A percentile compares a stretch with the other conserved stretches of the same genome.
Evolutionary conservation across 1,140 invertebrate genomes (phyloP).

Genomic region (Caerostris darwini): DNA sequence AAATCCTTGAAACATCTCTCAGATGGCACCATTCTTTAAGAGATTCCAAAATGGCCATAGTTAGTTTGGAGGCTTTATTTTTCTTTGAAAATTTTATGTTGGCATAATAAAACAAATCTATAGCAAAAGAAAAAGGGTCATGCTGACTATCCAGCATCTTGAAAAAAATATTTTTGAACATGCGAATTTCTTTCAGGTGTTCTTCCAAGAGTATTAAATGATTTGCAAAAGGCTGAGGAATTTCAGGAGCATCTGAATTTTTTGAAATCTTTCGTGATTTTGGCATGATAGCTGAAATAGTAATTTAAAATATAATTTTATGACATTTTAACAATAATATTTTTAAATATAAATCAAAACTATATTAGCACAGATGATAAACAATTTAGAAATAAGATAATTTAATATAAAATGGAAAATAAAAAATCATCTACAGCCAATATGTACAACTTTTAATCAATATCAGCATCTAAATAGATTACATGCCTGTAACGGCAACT

Average conservation of each 20-base stretch:
- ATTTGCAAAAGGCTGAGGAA: no score
- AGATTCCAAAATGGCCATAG: not conserved
- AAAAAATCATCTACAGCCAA: no score
- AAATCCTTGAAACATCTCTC: not conserved
- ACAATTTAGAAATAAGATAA: no score
- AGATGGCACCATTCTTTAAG: constrained; percentile 28
- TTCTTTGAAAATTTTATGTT: not conserved
- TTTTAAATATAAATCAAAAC: no score
- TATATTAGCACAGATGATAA: no score
- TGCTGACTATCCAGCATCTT: not conserved
- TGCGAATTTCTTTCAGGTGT: not conserved
- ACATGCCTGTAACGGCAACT: no score
- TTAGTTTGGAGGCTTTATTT: not conserved
- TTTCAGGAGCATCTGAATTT: not conserved
- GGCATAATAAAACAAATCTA: not conserved
- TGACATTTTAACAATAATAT: no score
- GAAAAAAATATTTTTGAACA: not conserved
- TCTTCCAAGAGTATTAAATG: not conserved
- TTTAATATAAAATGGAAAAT: no score
- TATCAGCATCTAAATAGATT: no score
- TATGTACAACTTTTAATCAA: no score
- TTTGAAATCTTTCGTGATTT: not conserved
- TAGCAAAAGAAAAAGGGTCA: constrained; percentile 14
- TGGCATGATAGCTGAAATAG: not conserved
- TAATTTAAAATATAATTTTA: no score